phyloP scores from a whole-genome alignment of 2,113 vertebrate genomes.

The Malurus elegans region DNA sequence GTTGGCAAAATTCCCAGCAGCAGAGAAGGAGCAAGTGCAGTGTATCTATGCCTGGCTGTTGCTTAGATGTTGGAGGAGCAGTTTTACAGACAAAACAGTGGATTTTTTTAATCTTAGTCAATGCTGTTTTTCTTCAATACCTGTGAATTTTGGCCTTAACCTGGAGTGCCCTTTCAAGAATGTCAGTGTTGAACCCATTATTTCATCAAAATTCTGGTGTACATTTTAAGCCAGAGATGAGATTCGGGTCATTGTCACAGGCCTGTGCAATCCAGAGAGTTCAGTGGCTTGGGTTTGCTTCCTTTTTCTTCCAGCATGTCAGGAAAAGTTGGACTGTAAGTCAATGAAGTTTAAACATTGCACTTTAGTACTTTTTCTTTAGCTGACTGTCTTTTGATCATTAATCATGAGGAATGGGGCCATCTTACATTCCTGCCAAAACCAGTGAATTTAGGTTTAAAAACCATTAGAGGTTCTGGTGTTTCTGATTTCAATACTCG shows the following conservation, averaged over 20 bases:
- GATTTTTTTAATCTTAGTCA: background rate
- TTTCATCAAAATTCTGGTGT: background rate
- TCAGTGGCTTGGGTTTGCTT: background rate
- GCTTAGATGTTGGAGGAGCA: background rate
- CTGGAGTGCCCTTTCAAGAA: background rate
- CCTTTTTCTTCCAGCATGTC: background rate
- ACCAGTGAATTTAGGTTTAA: background rate
- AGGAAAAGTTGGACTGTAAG: background rate
- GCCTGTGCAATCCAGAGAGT: background rate
- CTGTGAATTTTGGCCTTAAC: background rate
- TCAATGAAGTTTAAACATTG: background rate
- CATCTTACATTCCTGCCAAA: background rate
- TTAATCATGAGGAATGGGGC: background rate
- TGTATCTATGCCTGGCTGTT: background rate
- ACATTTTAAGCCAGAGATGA: background rate
- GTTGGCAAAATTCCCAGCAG: background rate
- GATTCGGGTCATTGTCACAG: background rate
- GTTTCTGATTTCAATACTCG: background rate
- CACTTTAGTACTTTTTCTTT: background rate
- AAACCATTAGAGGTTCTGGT: background rate
- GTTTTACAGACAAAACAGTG: background rate
- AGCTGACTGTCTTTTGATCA: background rate
- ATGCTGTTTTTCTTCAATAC: background rate
- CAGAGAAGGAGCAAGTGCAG: conserved; percentile 9
- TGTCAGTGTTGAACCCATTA: background rate